Conservation (phyloP, 2,797 vertebrate species). For the Threskiornis aethiopicus region DNA sequence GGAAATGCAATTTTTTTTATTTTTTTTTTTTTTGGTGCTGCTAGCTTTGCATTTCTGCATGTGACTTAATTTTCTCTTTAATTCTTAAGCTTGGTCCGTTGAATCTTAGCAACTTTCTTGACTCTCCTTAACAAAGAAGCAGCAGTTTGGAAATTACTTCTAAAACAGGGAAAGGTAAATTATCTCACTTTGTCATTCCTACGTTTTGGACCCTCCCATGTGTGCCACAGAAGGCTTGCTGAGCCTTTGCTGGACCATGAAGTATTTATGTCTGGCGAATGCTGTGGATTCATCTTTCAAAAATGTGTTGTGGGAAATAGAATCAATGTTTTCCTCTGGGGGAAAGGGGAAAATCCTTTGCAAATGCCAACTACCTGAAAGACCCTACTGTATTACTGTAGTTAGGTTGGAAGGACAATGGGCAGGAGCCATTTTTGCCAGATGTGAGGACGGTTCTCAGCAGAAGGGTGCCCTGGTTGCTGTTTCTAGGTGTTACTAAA, state of each 20-base stretch:
- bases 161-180: not conserved
- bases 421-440: not conserved
- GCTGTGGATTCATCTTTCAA: not conserved
- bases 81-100: not conserved
- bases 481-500: slow-evolving; percentile 1
- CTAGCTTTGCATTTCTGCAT: not conserved
- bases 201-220: rapidly evolving
- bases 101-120: not conserved
- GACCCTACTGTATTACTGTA: not conserved
- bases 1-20: not conserved
- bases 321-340: not conserved
- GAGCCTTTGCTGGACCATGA: not conserved
- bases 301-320: not conserved
- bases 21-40: not conserved
- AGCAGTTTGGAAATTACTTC: not conserved
- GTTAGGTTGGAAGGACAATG: not conserved
- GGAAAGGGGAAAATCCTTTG: not conserved
- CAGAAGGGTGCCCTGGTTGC: not conserved
- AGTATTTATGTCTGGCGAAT: not conserved
- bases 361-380: not conserved
- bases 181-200: not conserved
- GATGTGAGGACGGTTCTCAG: not conserved
- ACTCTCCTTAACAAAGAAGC: not conserved
- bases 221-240: not conserved
- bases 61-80: not conserved